phyloP scores from a whole-genome alignment of 2,113 vertebrate genomes.

The Psittacula cyanocephala region DNA sequence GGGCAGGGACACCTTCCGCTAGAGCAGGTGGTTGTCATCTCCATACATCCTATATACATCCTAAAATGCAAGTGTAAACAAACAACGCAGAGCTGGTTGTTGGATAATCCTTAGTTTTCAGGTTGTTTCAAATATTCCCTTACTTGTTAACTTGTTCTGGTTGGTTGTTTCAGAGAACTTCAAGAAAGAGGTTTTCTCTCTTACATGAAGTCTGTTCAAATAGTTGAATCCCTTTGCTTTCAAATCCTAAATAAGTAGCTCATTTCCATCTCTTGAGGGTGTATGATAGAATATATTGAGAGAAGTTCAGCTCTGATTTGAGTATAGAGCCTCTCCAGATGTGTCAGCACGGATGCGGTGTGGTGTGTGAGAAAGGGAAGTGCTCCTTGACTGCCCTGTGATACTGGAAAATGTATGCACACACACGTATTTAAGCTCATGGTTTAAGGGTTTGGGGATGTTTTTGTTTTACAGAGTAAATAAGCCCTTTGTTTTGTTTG shows the following conservation, averaged over 20 bases:
- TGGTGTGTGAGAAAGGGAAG: background rate
- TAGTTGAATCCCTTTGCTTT: background rate
- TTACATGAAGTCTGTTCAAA: background rate
- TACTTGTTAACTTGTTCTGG: background rate
- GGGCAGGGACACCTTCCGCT: background rate
- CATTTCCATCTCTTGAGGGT: background rate
- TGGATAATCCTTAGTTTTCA: background rate
- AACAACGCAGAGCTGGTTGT: background rate
- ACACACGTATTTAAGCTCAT: accelerated
- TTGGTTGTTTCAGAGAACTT: background rate
- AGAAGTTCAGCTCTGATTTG: background rate
- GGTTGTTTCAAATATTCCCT: background rate
- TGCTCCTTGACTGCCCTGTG: background rate
- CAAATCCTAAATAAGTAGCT: background rate
- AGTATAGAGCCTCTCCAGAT: background rate
- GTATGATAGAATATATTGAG: background rate
- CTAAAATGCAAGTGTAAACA: background rate
- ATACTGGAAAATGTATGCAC: background rate
- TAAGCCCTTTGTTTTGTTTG: background rate
- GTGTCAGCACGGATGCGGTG: background rate
- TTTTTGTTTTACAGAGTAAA: background rate
- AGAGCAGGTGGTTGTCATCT: background rate
- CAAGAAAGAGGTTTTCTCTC: background rate
- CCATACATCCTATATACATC: background rate
- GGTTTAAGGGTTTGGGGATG: background rate